phyloP scores from a whole-genome alignment of 2,888 invertebrate species.

The Zootermopsis nevadensis region DNA sequence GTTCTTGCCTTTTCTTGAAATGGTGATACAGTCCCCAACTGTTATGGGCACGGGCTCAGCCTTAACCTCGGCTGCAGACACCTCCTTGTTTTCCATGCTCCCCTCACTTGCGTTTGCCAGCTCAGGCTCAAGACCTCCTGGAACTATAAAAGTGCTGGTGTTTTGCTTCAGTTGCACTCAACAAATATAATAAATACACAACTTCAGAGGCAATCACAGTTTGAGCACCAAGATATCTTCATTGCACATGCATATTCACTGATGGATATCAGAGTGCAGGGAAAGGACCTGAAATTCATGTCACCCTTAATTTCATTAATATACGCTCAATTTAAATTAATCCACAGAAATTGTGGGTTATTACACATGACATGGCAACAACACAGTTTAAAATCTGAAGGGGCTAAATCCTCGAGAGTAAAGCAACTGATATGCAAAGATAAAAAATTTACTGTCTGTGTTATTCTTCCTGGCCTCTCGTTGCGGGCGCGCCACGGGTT shows the following conservation, averaged over 20 bases:
- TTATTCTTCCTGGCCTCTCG: too few relatives aligned
- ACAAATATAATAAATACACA: slow-evolving; percentile 26
- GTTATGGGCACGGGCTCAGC: slow-evolving; percentile 22
- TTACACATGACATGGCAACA: too few relatives aligned
- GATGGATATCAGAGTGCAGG: too few relatives aligned
- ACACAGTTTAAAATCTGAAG: too few relatives aligned
- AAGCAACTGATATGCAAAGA: too few relatives aligned
- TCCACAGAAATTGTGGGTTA: too few relatives aligned
- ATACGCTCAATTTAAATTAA: too few relatives aligned
- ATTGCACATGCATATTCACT: not conserved
- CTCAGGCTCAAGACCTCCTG: slow-evolving; percentile 47
- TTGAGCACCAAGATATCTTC: slow-evolving; percentile 21
- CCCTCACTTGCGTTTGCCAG: slow-evolving; percentile 2
- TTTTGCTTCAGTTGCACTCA: slow-evolving; percentile 44
- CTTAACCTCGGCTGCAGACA: slow-evolving; percentile 16
- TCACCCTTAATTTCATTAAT: too few relatives aligned
- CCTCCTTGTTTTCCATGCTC: slow-evolving; percentile 3
- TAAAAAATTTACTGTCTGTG: too few relatives aligned
- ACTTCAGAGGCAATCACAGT: slow-evolving; percentile 18
- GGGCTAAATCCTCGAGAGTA: too few relatives aligned
- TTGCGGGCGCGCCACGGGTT: too few relatives aligned
- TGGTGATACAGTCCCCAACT: not conserved
- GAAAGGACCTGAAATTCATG: too few relatives aligned
- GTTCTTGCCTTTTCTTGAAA: not conserved
- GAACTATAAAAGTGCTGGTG: slow-evolving; percentile 51